Base-by-base conservation (phyloP, 64 coral and sea anemone species). In the Anthopleura sola region DNA sequence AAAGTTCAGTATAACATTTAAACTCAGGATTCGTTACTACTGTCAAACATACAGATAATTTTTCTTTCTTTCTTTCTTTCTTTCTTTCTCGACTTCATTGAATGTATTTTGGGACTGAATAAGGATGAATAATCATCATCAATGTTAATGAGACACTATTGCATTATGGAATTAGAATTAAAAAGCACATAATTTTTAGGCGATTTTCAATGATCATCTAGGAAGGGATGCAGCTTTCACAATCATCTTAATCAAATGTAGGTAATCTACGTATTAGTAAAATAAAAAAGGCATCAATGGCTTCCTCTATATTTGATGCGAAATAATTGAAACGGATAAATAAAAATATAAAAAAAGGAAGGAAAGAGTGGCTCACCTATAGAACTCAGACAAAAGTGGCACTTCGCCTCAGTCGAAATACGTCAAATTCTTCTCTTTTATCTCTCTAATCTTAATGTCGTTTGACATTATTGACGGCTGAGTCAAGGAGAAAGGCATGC, bases 141-240 rank as follows among this genome's bases (percentile, higher is more conserved):
- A 62, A 23, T 62, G 58, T n/a, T 62, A 62, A 62, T 62, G 58
- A 62, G 6, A 10, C 21, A n/a, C 21, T 62, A 32, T 32, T 71
- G 66, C n/a, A 71, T 71, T 71, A 71, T 71, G 66, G 66, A 71
- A 71, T 71, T 71, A 71, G 31, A 71, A 32, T n/a, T 11, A 26
- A 34, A 71, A 31, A 0, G 29, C 29, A 14, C 29, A 28, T 8
- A 15, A 32, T 34, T 32, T 34, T 34, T 34, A 8, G 15, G n/a
- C 66, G 66, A 71, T 34, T 71, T 69, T 71, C 28, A 34, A 34
- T 71, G 29, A 71, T 71, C 26, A 32, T 31, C 11, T 34, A 34
- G 66, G 29, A 71, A 71, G 29, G 28, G 66, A 71, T 0, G 66
- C 28, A 5, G 7, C 14, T 71, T 71, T 71, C 66, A 12, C n/a